Base-by-base conservation (phyloP, 2,888 invertebrate species). In the Lasioglossum morio region DNA sequence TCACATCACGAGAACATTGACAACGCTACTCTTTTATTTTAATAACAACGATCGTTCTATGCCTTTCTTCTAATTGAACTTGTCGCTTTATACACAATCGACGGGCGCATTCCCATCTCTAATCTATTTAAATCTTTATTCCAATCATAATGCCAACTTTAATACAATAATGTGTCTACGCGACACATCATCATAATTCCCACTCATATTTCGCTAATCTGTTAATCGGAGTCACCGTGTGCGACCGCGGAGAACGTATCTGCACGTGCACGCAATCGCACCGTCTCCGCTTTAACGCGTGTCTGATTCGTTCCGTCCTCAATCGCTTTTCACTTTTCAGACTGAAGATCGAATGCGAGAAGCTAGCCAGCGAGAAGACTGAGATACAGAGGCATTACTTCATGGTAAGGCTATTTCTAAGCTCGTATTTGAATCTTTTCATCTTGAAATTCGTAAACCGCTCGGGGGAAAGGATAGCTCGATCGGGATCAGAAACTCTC, bases 311-410 rank as follows among this genome's bases (percentile, higher is more conserved):
- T 78, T 46, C 72, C 81, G 53, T 72, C 73, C 57, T 87, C 81
- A 87, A 88, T 85, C 82, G 87, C 81, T 83, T 91, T 86, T 85
- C 88, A 86, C 90, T 89, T 93, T 97, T 86, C 97, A 99, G 99
- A 96, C 96, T 99, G 95, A 99, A 99, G 96, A 97, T 99, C 96
- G 99, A 99, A 96, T 98, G 99, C 96, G 99, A 99, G 96, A 99
- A 99, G 96, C 96, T 99, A 95, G 98, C 98, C 89, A 98, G 98
- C 96, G 99, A 99, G 96, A 99, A 99, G 96, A 99, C 99, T 93
- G 99, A 99, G 96, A 99, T 99, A 98, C 99, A 99, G 96, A 97
- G 99, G 96, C 99, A 99, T 97, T 99, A 99, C 96, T 99, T 99
- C 94, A 99, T 99, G 99, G 99, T 99, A 96, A 97, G 97, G 96